A percentile compares a stretch with the other conserved stretches of the same genome.
phyloP scores from a whole-genome alignment of 2,797 vertebrate species.

The Amniataba percoides region DNA sequence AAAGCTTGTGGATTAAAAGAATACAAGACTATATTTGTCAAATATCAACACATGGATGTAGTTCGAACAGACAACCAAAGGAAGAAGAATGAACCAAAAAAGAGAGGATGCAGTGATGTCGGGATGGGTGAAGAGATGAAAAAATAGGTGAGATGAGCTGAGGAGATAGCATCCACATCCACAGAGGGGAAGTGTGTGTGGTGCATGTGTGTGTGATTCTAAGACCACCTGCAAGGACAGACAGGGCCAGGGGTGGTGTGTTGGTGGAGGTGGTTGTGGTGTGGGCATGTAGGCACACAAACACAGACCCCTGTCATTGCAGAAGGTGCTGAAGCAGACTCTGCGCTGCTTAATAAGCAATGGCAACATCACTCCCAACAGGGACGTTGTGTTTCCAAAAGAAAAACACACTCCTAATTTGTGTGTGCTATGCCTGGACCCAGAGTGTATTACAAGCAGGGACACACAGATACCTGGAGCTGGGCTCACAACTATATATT shows the following conservation, averaged over 20 bases:
- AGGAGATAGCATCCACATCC: background rate
- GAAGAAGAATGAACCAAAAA: background rate
- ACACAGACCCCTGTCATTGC: slow-evolving; percentile 41
- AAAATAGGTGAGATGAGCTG: slow-evolving; percentile 13
- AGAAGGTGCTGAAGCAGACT: slow-evolving; percentile 44
- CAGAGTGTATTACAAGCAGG: slow-evolving; percentile 30
- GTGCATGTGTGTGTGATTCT: background rate
- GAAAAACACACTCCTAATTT: slow-evolving; percentile 54
- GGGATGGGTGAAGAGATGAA: background rate
- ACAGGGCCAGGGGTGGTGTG: slow-evolving; percentile 36
- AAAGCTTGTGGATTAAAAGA: background rate
- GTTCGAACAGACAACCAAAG: background rate
- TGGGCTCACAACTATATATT: background rate
- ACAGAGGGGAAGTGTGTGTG: background rate
- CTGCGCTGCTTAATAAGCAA: slow-evolving; percentile 62
- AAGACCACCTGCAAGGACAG: slow-evolving; percentile 52
- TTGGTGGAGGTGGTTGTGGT: slow-evolving; percentile 11
- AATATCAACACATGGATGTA: background rate
- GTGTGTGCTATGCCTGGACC: slow-evolving; percentile 36
- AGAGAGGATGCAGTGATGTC: background rate
- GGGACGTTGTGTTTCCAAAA: slow-evolving; percentile 54
- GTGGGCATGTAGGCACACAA: slow-evolving; percentile 9
- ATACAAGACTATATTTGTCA: background rate
- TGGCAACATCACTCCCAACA: slow-evolving; percentile 42
- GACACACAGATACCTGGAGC: slow-evolving; percentile 29